phyloP scores from a whole-genome alignment of 2,888 invertebrate species.

The Cyaniris semiargus region DNA sequence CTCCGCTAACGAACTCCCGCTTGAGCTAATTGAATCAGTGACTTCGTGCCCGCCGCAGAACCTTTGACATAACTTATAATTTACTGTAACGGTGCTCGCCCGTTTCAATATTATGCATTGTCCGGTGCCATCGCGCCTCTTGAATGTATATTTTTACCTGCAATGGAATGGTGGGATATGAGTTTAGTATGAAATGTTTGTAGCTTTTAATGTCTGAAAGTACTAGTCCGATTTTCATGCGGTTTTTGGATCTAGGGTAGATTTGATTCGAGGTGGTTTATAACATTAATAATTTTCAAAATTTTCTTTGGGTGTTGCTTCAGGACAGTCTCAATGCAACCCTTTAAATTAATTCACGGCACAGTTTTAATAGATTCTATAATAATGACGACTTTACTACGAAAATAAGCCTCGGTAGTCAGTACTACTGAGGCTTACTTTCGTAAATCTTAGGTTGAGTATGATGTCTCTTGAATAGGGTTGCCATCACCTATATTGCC shows the following conservation, averaged over 20 bases:
- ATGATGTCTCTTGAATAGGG: too few species aligned
- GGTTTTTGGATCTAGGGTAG: background rate
- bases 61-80: slow-evolving; percentile 46
- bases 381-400: too few species aligned
- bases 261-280: too few species aligned
- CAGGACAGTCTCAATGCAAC: too few species aligned
- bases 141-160: background rate
- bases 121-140: background rate
- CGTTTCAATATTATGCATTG: slow-evolving; percentile 26
- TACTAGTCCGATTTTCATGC: background rate
- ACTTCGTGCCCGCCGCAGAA: slow-evolving; percentile 43
- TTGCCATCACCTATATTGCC: too few species aligned
- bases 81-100: slow-evolving; percentile 26
- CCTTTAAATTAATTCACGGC: too few species aligned
- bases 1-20: slow-evolving; percentile 55
- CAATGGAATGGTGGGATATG: background rate
- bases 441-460: too few species aligned
- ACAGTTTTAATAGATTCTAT: too few species aligned
- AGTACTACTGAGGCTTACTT: too few species aligned
- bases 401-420: too few species aligned
- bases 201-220: background rate
- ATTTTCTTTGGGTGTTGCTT: too few species aligned
- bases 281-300: too few species aligned
- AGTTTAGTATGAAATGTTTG: background rate
- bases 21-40: slow-evolving; percentile 58